Evolutionary conservation across 1,140 invertebrate genomes (phyloP), one percentile per base, ranked within the genome.

Genomic region (honey bee (Apis mellifera)): DNA sequence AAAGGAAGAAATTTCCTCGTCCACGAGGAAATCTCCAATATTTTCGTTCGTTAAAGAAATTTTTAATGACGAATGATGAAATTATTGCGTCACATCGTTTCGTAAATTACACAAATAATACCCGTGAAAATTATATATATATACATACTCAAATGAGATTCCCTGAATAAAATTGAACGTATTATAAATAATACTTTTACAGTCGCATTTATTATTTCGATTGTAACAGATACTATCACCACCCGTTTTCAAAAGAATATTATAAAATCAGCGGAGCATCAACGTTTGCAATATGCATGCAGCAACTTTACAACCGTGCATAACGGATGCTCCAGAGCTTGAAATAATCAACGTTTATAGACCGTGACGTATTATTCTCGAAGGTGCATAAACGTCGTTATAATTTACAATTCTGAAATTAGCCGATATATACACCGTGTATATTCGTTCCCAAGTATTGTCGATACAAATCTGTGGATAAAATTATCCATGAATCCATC

Each of bases 301-400:
- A 55, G 19, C 52, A n/a, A 48, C 55, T 80, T 84, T 84, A 84
- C 52, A 32, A 23, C 52, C 42, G 5, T 69, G 48, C 65, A n/a
- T 32, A 82, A 60, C 32, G 50, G 59, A 69, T 48, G n/a, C 23
- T 80, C 65, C 26, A 59, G 19, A 54, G 32, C 59, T 70, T 48
- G 60, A 81, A 70, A 84, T 69, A 75, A 85, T 84, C 71, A 81
- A 71, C 59, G 54, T 84, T 84, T 85, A 85, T 84, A 78, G 75
- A 70, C 77, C 64, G 52, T 84, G 80, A 84, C 60, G 59, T 55
- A 75, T 85, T 54, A 66, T 23, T 60, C 23, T 71, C 48, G 23
- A 81, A 54, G 19, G 32, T 19, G n/a, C 57, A 72, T 82, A 82
- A 86, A 86, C 26, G 62, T 82, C 60, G 1, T 21, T 17, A 19